Conservation (phyloP, 2,113 vertebrate species). For the Fregata magnificens region DNA sequence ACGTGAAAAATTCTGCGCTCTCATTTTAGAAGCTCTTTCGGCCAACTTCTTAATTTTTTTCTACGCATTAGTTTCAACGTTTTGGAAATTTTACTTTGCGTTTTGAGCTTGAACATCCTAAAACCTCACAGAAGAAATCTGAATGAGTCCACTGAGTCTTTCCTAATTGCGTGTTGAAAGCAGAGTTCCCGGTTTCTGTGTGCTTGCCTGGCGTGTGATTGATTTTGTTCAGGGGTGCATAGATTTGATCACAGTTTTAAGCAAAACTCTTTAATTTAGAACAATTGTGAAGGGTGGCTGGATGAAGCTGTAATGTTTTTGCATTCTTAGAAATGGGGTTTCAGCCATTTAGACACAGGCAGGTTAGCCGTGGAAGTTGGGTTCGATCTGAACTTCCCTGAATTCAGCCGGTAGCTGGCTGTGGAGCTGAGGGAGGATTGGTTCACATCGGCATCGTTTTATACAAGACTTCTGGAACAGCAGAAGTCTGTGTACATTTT, state of each 20-base stretch:
- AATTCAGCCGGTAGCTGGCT: background rate
- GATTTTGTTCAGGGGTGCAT: background rate
- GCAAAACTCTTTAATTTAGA: background rate
- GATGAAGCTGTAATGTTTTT: too few relatives aligned
- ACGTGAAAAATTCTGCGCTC: background rate
- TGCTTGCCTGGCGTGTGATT: background rate
- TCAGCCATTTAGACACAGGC: fast-evolving
- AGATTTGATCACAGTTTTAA: background rate
- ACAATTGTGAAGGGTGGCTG: background rate
- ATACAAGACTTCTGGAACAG: background rate
- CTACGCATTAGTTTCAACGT: background rate
- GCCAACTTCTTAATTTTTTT: background rate
- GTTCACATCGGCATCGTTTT: background rate
- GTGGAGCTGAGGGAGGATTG: background rate
- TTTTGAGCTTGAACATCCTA: background rate
- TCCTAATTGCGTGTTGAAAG: fast-evolving
- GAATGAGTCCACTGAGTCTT: background rate
- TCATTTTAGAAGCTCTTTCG: background rate
- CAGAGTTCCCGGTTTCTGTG: fast-evolving
- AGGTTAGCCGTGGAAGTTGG: background rate
- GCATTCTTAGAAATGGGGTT: background rate
- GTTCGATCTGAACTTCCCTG: background rate
- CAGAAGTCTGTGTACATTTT: fast-evolving
- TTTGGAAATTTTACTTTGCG: fast-evolving
- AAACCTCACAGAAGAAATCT: background rate